Conservation (phyloP, 2,113 vertebrate genomes). For the Erinaceus europaeus region DNA sequence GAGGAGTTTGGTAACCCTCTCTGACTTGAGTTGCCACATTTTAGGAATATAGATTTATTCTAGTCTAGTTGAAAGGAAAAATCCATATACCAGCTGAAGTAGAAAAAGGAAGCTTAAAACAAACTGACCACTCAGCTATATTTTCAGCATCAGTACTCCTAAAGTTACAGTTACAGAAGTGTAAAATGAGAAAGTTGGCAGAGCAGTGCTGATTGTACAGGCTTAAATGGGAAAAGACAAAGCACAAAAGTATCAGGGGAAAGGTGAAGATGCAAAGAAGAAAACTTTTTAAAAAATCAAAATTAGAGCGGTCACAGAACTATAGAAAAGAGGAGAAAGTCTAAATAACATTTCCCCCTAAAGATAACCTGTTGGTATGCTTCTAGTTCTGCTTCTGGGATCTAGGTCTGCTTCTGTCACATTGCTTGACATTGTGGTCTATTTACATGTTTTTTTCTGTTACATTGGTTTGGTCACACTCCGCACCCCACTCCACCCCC, state of each 20-base stretch:
- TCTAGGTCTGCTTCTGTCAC: too few relatives aligned
- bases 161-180: conserved; percentile 7
- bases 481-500: too few relatives aligned
- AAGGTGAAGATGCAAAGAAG: neutral
- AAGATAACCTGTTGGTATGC: too few relatives aligned
- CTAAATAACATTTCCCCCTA: too few relatives aligned
- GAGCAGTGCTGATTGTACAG: neutral
- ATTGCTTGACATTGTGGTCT: too few relatives aligned
- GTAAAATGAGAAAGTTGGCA: neutral
- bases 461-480: too few relatives aligned
- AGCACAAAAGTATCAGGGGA: neutral
- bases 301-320: neutral
- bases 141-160: neutral
- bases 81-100: conserved; percentile 51
- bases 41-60: conserved; percentile 43
- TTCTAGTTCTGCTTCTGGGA: too few relatives aligned
- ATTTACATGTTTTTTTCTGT: too few relatives aligned
- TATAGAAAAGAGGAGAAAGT: too few relatives aligned
- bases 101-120: conserved; percentile 21
- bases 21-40: neutral
- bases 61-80: conserved; percentile 44
- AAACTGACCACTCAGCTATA: conserved; percentile 12
- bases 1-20: neutral
- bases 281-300: neutral
- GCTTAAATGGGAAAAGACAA: neutral